These are phyloP conservation scores for Pogonocherus hispidulus DNA, from an alignment of 2,888 invertebrate species.

Conservation along the genomic window DNA sequence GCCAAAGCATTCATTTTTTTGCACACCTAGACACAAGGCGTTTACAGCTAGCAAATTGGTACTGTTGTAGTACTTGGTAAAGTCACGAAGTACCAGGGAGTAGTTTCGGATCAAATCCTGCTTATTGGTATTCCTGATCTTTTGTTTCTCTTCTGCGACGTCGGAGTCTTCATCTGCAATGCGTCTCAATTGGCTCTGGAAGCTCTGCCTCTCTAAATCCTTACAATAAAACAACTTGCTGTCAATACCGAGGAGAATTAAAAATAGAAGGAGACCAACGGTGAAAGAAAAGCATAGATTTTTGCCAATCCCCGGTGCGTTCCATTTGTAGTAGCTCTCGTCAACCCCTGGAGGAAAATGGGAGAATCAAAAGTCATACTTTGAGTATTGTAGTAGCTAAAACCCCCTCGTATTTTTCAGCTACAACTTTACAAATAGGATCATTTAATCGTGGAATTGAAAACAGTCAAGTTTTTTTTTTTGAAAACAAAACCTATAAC, in stretches of 20 bases:
- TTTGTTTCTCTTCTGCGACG: constrained; percentile 72
- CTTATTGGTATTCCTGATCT: constrained; percentile 67
- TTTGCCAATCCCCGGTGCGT: constrained; percentile 78
- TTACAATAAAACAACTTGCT: constrained; percentile 71
- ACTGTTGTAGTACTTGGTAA: constrained; percentile 83
- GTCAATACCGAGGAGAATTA: constrained; percentile 77
- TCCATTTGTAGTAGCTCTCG: constrained; percentile 74
- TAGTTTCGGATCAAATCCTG: constrained; percentile 65
- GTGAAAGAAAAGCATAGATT: constrained; percentile 75
- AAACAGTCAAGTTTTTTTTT: too few relatives aligned
- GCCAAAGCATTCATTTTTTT: constrained; percentile 84
- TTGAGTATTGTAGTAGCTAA: too few relatives aligned
- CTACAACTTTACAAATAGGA: too few relatives aligned
- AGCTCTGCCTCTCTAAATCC: constrained; percentile 67
- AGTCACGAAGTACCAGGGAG: constrained; percentile 74
- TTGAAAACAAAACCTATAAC: too few relatives aligned
- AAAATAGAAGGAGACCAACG: constrained; percentile 74
- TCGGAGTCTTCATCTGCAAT: constrained; percentile 68
- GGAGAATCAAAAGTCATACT: too few relatives aligned
- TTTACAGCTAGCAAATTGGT: constrained; percentile 84
- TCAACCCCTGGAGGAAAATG: constrained; percentile 51
- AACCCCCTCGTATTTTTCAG: too few relatives aligned
- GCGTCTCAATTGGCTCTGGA: constrained; percentile 41
- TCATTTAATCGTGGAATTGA: too few relatives aligned
- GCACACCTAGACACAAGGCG: constrained; percentile 75